These are phyloP conservation scores for Drosophila mojavensis DNA, from an alignment of 1,140 invertebrate genomes.

Conservation along the genomic window DNA sequence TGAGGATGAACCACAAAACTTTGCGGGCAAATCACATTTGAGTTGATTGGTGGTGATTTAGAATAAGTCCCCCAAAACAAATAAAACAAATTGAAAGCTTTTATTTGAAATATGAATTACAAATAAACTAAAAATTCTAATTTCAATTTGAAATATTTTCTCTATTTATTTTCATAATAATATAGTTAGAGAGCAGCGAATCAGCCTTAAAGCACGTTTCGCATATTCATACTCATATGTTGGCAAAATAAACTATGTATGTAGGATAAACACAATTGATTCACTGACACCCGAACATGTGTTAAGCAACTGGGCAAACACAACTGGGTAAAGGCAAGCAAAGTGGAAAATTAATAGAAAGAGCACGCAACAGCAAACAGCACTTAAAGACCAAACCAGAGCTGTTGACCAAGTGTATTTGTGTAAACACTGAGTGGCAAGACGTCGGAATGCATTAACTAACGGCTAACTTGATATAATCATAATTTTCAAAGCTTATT, in stretches of 20 bases:
- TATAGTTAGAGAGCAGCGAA: no score
- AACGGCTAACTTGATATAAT: background rate
- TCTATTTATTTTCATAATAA: no score
- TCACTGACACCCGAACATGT: slow-evolving; percentile 49
- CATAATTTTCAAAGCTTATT: background rate
- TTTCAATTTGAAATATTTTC: no score
- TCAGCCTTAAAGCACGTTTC: no score
- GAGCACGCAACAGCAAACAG: slow-evolving; percentile 48
- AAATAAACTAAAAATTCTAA: no score
- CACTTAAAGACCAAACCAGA: slow-evolving; percentile 29
- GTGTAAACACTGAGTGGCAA: background rate
- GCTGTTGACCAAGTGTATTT: background rate
- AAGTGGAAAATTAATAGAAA: background rate
- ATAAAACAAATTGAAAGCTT: background rate
- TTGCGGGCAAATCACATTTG: slow-evolving; percentile 42
- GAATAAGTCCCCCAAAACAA: background rate
- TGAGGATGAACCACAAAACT: slow-evolving; percentile 3
- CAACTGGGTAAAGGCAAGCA: background rate
- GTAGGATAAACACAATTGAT: slow-evolving; percentile 47
- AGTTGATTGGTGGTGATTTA: slow-evolving; percentile 34
- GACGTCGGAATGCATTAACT: background rate
- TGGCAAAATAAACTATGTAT: background rate
- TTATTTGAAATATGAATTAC: no score
- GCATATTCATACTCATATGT: background rate
- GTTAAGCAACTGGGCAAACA: slow-evolving; percentile 39